A percentile compares a stretch with the other conserved stretches of the same genome.
These are phyloP conservation scores for Monomorium pharaonis DNA, from an alignment of 1,140 invertebrate species.

Conservation along the genomic window DNA sequence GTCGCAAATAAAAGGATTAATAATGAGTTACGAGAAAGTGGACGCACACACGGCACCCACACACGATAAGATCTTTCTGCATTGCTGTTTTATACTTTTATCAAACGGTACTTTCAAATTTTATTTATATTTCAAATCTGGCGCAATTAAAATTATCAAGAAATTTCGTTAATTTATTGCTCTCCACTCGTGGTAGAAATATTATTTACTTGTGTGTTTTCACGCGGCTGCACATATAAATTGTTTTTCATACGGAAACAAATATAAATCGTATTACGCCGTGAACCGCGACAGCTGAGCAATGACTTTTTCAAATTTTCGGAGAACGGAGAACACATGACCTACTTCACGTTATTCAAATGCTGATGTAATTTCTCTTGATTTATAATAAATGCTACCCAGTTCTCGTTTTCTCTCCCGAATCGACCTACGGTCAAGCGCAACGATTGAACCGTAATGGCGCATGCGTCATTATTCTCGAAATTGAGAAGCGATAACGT, in stretches of 20 bases:
- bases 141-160: background rate
- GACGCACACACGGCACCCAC: background rate
- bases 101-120: background rate
- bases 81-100: background rate
- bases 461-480: conserved; percentile 32
- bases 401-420: conserved; percentile 29
- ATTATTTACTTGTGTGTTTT: no score
- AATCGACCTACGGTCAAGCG: conserved; percentile 46
- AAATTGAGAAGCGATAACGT: conserved; percentile 34
- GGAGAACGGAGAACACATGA: background rate
- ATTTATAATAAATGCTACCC: conserved; percentile 56
- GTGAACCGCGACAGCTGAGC: background rate
- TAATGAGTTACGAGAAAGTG: background rate
- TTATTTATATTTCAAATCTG: background rate
- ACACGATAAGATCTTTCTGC: background rate
- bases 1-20: background rate
- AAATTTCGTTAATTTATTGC: background rate
- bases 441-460: conserved; percentile 38
- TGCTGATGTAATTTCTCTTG: conserved; percentile 15
- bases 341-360: conserved; percentile 15
- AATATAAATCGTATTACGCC: conserved; percentile 18
- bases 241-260: conserved; percentile 19
- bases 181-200: background rate
- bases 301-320: background rate
- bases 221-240: no score